Conservation (phyloP, 1,140 invertebrate species). For the Octopus sinensis region DNA sequence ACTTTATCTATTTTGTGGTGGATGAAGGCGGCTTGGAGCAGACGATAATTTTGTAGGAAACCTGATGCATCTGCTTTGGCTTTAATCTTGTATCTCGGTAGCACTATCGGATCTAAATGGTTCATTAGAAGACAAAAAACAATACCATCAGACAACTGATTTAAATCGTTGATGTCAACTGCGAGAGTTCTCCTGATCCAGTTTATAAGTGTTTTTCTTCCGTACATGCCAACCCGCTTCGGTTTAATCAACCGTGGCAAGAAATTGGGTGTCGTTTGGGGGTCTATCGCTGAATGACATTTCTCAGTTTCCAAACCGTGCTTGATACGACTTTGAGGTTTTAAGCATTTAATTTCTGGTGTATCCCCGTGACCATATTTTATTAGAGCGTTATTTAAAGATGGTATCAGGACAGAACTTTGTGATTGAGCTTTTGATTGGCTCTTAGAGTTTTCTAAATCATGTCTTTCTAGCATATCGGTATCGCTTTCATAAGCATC, state of each 20-base stretch:
- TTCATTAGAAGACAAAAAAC: neutral
- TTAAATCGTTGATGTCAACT: neutral
- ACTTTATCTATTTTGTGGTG: neutral
- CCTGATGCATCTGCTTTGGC: neutral
- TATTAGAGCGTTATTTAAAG: too few relatives aligned
- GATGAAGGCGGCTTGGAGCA: neutral
- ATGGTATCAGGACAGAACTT: too few relatives aligned
- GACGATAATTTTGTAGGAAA: neutral
- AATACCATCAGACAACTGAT: neutral
- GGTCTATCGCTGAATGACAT: too few relatives aligned
- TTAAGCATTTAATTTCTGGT: too few relatives aligned
- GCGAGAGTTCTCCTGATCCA: neutral
- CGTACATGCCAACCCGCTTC: neutral
- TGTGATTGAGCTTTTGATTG: too few relatives aligned
- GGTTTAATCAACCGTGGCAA: neutral
- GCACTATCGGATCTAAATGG: neutral
- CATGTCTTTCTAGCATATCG: too few relatives aligned
- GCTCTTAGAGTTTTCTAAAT: too few relatives aligned
- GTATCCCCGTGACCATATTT: too few relatives aligned
- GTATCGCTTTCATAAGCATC: too few relatives aligned
- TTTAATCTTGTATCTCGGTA: neutral
- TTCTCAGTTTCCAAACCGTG: too few relatives aligned
- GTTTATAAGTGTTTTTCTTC: neutral
- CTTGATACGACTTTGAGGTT: too few relatives aligned
- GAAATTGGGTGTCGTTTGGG: neutral